These are phyloP conservation scores for Akabosia matsudoensis DNA, from an alignment of 1,140 invertebrate species.

Conservation along the genomic window DNA sequence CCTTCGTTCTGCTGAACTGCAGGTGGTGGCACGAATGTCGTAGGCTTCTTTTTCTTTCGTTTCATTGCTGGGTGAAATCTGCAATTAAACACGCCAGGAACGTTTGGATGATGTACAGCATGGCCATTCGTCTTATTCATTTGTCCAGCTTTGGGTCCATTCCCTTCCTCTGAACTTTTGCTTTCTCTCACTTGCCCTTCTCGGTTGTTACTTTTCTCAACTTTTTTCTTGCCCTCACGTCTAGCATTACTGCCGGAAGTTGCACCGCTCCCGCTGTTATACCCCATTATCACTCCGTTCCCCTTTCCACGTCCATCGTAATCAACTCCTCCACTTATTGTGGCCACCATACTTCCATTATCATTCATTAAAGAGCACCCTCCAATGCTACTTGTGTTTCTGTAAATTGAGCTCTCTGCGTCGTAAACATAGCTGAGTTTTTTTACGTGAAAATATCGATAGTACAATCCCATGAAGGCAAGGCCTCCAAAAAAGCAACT, in stretches of 20 bases:
- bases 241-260: neutral
- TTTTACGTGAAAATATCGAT: conserved; percentile 61
- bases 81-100: conserved; percentile 85
- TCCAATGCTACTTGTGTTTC: conserved; percentile 6
- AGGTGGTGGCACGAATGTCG: conserved; percentile 77
- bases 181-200: neutral
- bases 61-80: conserved; percentile 74
- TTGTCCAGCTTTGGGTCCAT: neutral
- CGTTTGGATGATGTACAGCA: conserved; percentile 50
- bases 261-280: neutral
- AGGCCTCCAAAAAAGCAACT: conserved; percentile 71
- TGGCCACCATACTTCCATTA: conserved; percentile 3
- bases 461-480: conserved; percentile 79
- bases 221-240: too few species aligned
- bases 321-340: neutral
- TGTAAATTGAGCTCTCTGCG: conserved; percentile 24
- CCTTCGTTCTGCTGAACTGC: conserved; percentile 26
- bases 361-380: conserved; percentile 7
- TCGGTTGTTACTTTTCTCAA: neutral
- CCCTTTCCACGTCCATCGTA: conserved; percentile 2
- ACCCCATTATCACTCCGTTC: conserved; percentile 7
- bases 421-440: conserved; percentile 51
- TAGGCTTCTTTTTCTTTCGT: conserved; percentile 85
- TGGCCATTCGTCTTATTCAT: conserved; percentile 43
- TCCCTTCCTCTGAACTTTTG: neutral